Percentiles rank a stretch among this genome's conserved stretches.
Evolutionary conservation across 2,888 invertebrate species (phyloP).

Genomic region (Sepiola atlantica): DNA sequence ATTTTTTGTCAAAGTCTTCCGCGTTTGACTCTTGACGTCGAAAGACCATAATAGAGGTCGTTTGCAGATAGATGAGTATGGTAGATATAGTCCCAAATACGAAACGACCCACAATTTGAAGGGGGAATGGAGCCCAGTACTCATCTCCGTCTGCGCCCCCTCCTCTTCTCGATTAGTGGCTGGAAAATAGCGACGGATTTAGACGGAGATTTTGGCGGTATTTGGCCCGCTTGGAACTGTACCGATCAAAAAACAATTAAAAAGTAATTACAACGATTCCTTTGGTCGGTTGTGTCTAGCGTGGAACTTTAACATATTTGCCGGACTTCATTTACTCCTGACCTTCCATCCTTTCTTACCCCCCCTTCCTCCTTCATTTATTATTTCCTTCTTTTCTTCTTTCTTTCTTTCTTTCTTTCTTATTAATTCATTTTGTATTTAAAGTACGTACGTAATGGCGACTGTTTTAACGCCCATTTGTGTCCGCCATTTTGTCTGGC

Average conservation of each 20-base stretch:
- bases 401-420: too few relatives aligned
- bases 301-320: too few relatives aligned
- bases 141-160: neutral
- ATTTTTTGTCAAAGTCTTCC: too few relatives aligned
- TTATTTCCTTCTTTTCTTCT: neutral
- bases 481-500: neutral
- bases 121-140: neutral
- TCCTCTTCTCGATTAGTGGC: neutral
- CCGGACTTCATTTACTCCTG: neutral
- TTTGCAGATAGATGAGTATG: conserved; percentile 19
- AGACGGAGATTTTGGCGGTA: neutral
- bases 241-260: neutral
- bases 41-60: neutral
- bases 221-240: neutral
- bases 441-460: too few relatives aligned
- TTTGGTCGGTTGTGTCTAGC: neutral
- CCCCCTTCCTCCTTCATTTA: neutral
- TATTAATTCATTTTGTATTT: neutral
- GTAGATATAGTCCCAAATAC: neutral
- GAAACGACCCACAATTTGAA: neutral
- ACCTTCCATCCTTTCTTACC: neutral
- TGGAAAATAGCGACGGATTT: neutral
- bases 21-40: neutral
- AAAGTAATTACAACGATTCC: neutral
- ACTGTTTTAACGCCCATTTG: neutral